phyloP scores from a whole-genome alignment of 1,140 invertebrate species.

The Paracyclopina nana region DNA sequence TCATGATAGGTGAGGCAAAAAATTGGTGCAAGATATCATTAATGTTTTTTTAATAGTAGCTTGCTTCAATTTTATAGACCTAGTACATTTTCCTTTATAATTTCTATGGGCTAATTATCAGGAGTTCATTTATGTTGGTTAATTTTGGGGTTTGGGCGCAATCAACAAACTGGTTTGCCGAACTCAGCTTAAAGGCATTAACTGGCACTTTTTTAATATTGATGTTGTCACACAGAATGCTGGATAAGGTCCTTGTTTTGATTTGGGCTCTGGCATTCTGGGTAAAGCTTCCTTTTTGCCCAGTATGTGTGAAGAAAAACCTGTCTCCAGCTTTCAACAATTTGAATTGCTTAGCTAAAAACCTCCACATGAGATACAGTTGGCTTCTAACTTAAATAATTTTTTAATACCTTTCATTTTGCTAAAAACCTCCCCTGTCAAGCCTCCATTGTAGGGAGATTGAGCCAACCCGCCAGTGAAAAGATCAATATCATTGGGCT shows the following conservation, averaged over 20 bases:
- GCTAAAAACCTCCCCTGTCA: slow-evolving; percentile 12
- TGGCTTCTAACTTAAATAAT: too few species aligned
- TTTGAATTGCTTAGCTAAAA: slow-evolving; percentile 2
- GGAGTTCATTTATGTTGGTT: too few species aligned
- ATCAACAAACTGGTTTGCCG: too few species aligned
- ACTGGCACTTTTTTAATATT: not conserved
- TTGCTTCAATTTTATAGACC: too few species aligned
- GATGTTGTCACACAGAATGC: slow-evolving; percentile 21
- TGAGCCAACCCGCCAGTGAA: slow-evolving; percentile 28
- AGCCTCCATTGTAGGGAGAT: slow-evolving; percentile 23
- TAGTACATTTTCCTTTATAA: too few species aligned
- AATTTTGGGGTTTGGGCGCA: too few species aligned
- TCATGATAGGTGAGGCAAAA: too few species aligned
- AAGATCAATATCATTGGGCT: slow-evolving; percentile 29
- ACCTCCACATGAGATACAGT: too few species aligned
- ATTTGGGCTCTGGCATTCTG: slow-evolving; percentile 16
- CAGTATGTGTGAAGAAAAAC: slow-evolving; percentile 24
- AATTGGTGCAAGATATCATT: too few species aligned
- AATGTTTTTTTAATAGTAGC: too few species aligned
- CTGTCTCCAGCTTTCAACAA: not conserved
- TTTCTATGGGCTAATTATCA: too few species aligned
- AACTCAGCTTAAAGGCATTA: slow-evolving; percentile 19
- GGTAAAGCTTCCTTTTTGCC: slow-evolving; percentile 23
- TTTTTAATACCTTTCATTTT: too few species aligned
- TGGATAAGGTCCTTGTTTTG: slow-evolving; percentile 16